Percentiles rank a stretch among this genome's conserved stretches.
Evolutionary conservation across 2,113 vertebrate species (phyloP).

Genomic region (Mugil cephalus): DNA sequence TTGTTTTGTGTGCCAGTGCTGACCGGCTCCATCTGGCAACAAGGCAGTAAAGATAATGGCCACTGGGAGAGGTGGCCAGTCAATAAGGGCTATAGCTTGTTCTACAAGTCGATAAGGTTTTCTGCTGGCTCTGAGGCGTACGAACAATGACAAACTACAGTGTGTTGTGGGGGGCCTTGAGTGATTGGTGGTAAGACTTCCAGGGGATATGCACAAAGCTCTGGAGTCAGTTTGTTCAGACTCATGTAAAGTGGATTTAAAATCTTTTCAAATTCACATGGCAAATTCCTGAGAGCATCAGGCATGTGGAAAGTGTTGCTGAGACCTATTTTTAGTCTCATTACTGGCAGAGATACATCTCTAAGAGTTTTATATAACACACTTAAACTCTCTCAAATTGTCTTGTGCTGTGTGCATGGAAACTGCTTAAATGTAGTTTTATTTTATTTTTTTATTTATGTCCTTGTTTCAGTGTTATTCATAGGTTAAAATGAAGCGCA

Average conservation of each 20-base stretch:
- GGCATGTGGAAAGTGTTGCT: neutral
- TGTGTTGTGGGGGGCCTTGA: neutral
- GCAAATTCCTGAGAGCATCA: neutral
- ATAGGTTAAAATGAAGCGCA: constrained; percentile 32
- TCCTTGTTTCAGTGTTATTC: constrained; percentile 21
- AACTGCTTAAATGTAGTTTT: neutral
- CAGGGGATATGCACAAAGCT: neutral
- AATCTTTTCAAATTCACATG: constrained; percentile 1
- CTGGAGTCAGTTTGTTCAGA: neutral
- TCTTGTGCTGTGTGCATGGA: neutral
- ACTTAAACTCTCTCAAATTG: constrained; percentile 3
- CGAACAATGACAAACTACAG: constrained; percentile 21
- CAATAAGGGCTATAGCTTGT: constrained; percentile 35
- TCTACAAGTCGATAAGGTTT: constrained; percentile 39
- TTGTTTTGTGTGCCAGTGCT: constrained; percentile 41
- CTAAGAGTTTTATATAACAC: constrained; percentile 1
- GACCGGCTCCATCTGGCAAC: constrained; percentile 66
- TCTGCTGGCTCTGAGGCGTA: constrained; percentile 22
- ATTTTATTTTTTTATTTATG: constrained; percentile 35
- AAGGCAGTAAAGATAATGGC: constrained; percentile 61
- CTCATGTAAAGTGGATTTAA: neutral
- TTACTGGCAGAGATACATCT: neutral
- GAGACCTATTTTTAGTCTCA: constrained; percentile 31
- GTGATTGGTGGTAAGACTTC: constrained; percentile 1
- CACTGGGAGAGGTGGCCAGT: constrained; percentile 37